Conservation (phyloP, 2,113 vertebrate species). For the Carassius auratus region DNA sequence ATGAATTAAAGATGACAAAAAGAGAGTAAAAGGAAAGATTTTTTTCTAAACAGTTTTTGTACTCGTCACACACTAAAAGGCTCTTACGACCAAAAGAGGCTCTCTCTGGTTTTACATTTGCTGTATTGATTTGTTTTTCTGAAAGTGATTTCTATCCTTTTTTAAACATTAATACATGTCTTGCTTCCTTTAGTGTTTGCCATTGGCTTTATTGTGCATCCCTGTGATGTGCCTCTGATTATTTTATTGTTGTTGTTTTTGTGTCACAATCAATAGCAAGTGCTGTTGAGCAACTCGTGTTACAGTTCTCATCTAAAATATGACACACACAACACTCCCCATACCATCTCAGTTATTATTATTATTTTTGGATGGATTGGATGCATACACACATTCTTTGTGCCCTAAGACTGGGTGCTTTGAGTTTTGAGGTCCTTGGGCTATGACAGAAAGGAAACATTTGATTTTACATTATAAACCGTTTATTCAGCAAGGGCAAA, state of each 20-base stretch:
- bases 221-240: neutral
- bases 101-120: neutral
- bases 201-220: constrained; percentile 7
- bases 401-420: constrained; percentile 24
- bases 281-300: neutral
- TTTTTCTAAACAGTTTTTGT: neutral
- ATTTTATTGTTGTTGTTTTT: neutral
- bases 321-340: neutral
- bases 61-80: neutral
- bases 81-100: neutral
- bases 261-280: constrained; percentile 20
- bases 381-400: neutral
- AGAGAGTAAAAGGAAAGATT: neutral
- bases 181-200: neutral
- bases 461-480: constrained; percentile 75
- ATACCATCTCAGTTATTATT: neutral
- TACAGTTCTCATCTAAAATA: neutral
- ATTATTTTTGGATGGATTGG: neutral
- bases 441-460: constrained; percentile 59
- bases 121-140: constrained; percentile 26
- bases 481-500: constrained; percentile 68
- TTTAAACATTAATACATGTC: constrained; percentile 31
- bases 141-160: constrained; percentile 26
- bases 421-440: constrained; percentile 56
- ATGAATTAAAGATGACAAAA: neutral